Base-by-base conservation (phyloP, 2,888 invertebrate species). In the Teinopalpus imperialis region DNA sequence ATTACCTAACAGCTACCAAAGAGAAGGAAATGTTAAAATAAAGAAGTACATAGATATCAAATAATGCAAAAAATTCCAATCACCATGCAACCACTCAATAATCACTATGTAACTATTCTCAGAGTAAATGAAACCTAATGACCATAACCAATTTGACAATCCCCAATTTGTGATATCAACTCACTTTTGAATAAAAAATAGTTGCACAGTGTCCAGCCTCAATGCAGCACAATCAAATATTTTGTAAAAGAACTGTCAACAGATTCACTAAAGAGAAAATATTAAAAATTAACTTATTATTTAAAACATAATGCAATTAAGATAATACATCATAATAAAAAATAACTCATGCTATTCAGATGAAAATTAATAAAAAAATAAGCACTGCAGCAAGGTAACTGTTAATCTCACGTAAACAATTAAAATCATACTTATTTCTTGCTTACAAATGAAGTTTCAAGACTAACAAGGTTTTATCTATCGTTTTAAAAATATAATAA, bases 191-290 rank as follows among this genome's bases (percentile, higher is more conserved):
- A 48, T 44, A 49, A 51, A 36, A 52, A 55, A 61, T 44, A 52
- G 58, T 54, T 54, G 63, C 43, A n/a, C n/a, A 61, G 56, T 64
- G 61, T 59, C 58, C 63, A 48, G 63, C 59, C 53, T 61, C 64
- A 54, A 60, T 63, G 62, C 56, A 61, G 59, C 59, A 63, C 70
- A 65, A 69, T 68, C 62, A 57, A 70, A 58, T 60, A 58, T 56
- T 60, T 57, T 52, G 62, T 53, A 61, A 68, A 60, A 64, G 53
- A 63, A 63, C 66, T 72, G 74, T 68, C 63, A 66, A 68, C 63
- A 72, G 72, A 52, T 57, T 61, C 69, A 72, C 72, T 66, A 68
- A 49, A 59, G 57, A 62, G 66, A 62, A 72, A 68, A 69, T 69
- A 66, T 64, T 59, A 48, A 53, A 53, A 52, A 32, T 45, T 44